Evolutionary conservation across 2,888 invertebrate genomes (phyloP), one percentile per base, ranked within the genome.

Genomic region (Lacanobia oleracea): DNA sequence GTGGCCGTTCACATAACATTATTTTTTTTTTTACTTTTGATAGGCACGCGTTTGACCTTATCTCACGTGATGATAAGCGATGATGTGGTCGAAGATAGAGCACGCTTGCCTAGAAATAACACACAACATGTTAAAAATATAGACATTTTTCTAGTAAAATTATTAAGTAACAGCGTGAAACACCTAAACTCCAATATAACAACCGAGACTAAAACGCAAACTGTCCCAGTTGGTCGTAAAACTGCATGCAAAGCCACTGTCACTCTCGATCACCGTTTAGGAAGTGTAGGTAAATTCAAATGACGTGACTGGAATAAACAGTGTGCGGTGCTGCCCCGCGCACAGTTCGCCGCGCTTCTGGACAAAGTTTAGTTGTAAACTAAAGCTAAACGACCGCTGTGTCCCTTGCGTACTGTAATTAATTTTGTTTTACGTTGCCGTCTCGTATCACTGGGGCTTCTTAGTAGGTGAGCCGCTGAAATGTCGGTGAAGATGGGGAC

Each of bases 321-420:
- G n/a, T 16, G 67, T 33, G 40, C 12, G 27, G 48, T 48, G 59
- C 62, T 68, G 37, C 70, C 37, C 57, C 66, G 62, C 60, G 67
- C 82, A 72, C 73, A 64, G 63, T 71, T 68, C 7, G 57, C 66
- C 48, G 7, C 70, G 6, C 68, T 72, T 53, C 79, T 67, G 74
- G 79, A 79, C 76, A 72, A 82, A 82, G 73, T 82, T 82, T 70
- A 63, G 71, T 74, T 79, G 73, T 64, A 59, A 74, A 71, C 66
- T 74, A 65, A 81, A 79, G 64, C 72, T 75, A 37, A 78, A 72
- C 67, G 65, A 66, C 66, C 51, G 33, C 45, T 37, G 61, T 45
- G 72, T 82, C 67, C 75, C 27, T 65, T 77, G 74, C 69, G 72
- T 67, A 62, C 53, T 69, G 33, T 75, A 72, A 81, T 81, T 81